Conservation (phyloP, 2,888 invertebrate species). For the Tenthredo distinguenda region DNA sequence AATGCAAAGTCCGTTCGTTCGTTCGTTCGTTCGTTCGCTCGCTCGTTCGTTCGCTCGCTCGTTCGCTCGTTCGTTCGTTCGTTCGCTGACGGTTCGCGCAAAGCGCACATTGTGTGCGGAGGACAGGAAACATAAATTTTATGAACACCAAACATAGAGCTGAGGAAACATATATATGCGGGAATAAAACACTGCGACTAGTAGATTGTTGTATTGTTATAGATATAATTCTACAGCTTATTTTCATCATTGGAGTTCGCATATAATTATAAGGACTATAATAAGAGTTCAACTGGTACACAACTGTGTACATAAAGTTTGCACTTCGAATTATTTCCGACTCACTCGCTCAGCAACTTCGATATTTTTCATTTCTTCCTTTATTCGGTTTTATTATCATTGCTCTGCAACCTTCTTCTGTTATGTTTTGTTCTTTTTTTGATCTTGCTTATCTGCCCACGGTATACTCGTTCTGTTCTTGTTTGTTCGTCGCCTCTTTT, state of each 20-base stretch:
- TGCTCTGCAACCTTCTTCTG: background rate
- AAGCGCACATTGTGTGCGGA: slow-evolving; percentile 62
- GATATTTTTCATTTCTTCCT: background rate
- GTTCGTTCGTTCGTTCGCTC: background rate
- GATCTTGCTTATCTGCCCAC: background rate
- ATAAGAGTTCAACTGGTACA: background rate
- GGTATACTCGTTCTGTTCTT: background rate
- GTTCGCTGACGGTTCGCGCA: slow-evolving; percentile 50
- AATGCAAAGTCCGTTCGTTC: slow-evolving; percentile 11
- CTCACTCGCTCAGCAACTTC: background rate
- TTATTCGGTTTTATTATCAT: background rate
- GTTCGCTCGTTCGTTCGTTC: background rate
- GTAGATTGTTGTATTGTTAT: slow-evolving; percentile 2
- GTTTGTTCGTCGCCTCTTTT: background rate
- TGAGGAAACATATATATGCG: slow-evolving; percentile 42
- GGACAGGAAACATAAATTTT: slow-evolving; percentile 76
- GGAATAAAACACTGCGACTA: slow-evolving; percentile 18
- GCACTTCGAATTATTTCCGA: background rate
- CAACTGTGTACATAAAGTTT: background rate
- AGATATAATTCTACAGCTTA: background rate
- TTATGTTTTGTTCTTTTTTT: background rate
- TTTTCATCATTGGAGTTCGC: slow-evolving; percentile 7
- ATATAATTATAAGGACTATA: slow-evolving; percentile 13
- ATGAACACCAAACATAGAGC: slow-evolving; percentile 72
- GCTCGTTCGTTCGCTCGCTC: background rate